Percentiles rank a stretch among this genome's conserved stretches.
Evolutionary conservation across 2,113 vertebrate genomes (phyloP).

Genomic region (Oncorhynchus nerka): DNA sequence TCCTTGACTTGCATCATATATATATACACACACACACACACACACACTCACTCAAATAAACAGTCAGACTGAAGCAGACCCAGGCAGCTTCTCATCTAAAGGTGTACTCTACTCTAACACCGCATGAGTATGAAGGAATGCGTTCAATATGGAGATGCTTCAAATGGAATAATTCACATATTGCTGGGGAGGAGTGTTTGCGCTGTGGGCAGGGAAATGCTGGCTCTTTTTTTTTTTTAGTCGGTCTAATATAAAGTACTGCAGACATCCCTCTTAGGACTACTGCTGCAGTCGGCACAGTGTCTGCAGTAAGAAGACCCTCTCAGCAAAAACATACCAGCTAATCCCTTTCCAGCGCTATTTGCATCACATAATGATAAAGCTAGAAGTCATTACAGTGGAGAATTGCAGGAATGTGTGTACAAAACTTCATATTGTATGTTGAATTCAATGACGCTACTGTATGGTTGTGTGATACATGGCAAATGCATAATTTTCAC

Average conservation of each 20-base stretch:
- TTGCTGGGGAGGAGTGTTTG: neutral
- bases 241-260: conserved; percentile 7
- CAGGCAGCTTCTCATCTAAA: neutral
- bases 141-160: neutral
- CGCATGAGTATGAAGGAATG: neutral
- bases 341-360: neutral
- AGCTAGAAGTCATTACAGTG: neutral
- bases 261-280: conserved; percentile 4
- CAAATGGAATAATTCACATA: neutral
- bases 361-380: neutral
- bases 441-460: too few species aligned
- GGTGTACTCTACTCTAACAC: neutral
- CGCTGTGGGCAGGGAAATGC: conserved; percentile 4
- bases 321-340: neutral
- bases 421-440: too few species aligned
- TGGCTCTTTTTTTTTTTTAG: neutral
- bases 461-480: too few species aligned
- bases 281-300: conserved; percentile 10
- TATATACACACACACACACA: accelerated
- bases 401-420: too few species aligned
- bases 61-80: neutral
- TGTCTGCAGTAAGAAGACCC: neutral
- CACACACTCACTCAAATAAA: neutral
- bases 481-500: too few species aligned
- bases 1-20: neutral